Base-by-base conservation (phyloP, 2,797 vertebrate species). In the Syngnathus acus region DNA sequence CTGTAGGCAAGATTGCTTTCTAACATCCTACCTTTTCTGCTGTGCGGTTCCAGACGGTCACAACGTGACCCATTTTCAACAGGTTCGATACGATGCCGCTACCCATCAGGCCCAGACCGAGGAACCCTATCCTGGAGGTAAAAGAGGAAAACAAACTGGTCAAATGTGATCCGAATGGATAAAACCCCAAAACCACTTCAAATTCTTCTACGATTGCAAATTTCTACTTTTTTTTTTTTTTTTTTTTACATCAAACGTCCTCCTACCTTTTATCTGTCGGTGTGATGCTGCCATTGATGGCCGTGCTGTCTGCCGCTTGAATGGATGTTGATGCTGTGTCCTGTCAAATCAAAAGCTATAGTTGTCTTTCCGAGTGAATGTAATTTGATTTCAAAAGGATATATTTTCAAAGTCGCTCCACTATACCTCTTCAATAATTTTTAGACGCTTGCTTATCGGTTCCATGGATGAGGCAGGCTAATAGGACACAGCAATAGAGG, bases 11-110 rank as follows among this genome's bases (percentile, higher is more conserved):
- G 7, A 8, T 51, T 53, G 50, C 21, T 21, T 9, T 53, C 14
- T 1, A 17, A 48, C 17, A 48, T 62, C 67, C 8, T 87, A 98
- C 97, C 94, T 99, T 99, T 82, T 99, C 96, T 1, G 95, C 97
- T n/a, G 97, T 99, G 81, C 97, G 92, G 87, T 98, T 99, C 97
- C 97, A 99, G 77, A 99, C 97, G 0, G 96, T 99, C 72, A 99
- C 97, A 0, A 95, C 92, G 64, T 99, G 97, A 57, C 97, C 96
- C 97, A 97, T 97, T 91, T 99, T 99, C 76, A 99, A 84, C 71
- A 99, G 89, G 85, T 99, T 99, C 77, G 95, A 97, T 67, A 99
- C 97, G 0, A 99, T 95, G 26, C 97, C 97, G 68, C 96, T 98
- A 58, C 97, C 97, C 97, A 99, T 98, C 66, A 99, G 87, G 50